phyloP scores from a whole-genome alignment of 2,888 invertebrate genomes.

The Heliconius sara region DNA sequence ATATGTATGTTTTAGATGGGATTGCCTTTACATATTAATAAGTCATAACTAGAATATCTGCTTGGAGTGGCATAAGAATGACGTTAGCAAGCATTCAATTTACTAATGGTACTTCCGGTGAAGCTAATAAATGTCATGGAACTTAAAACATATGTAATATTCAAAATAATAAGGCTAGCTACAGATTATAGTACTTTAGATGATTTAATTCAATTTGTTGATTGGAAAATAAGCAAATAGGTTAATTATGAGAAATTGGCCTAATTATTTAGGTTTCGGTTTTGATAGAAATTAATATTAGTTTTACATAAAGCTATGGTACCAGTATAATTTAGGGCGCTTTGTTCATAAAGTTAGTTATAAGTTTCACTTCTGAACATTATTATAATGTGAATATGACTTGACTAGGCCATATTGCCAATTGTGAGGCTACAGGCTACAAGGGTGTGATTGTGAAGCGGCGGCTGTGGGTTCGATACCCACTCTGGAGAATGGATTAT shows the following conservation, averaged over 20 bases:
- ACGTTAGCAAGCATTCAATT: not conserved
- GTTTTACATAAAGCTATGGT: not conserved
- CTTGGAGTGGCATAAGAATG: not conserved
- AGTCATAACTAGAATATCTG: not conserved
- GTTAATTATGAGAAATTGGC: conserved; percentile 7
- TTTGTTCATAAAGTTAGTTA: not conserved
- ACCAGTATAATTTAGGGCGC: not conserved
- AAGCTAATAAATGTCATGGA: conserved; percentile 30
- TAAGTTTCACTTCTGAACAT: not conserved
- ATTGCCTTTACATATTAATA: conserved; percentile 14
- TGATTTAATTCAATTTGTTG: not conserved
- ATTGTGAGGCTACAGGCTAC: too few relatives aligned
- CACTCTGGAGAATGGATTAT: too few relatives aligned
- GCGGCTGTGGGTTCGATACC: too few relatives aligned
- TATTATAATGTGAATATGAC: too few relatives aligned
- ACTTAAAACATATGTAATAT: conserved; percentile 49
- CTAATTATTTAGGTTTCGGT: not conserved
- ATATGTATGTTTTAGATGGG: too few relatives aligned
- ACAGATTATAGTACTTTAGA: not conserved
- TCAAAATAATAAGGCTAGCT: conserved; percentile 47
- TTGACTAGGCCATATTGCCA: too few relatives aligned
- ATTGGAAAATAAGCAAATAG: conserved; percentile 15
- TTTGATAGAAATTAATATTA: conserved; percentile 18
- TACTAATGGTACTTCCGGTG: conserved; percentile 13
- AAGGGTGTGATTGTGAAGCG: too few relatives aligned